Evolutionary conservation across 2,888 invertebrate genomes (phyloP).

Genomic region (Noctua janthina): DNA sequence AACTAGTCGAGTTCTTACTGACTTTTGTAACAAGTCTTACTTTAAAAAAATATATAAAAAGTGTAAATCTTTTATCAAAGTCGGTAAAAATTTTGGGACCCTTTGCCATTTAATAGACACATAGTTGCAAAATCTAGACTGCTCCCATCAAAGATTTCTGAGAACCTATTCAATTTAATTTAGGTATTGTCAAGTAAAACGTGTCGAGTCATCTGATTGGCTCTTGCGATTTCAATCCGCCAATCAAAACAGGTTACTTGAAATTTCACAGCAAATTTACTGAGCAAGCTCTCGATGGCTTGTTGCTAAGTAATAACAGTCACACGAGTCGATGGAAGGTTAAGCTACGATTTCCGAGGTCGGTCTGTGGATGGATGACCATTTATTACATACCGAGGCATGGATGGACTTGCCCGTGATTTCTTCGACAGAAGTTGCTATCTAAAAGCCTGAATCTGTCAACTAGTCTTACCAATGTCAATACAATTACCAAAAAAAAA

Average conservation of each 20-base stretch:
- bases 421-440: not conserved
- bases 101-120: not conserved
- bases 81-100: no score
- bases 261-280: not conserved
- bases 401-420: not conserved
- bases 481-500: no score
- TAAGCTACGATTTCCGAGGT: not conserved
- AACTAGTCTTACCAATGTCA: not conserved
- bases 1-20: not conserved
- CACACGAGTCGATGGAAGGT: not conserved
- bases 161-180: constrained; percentile 16
- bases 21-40: not conserved
- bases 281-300: not conserved
- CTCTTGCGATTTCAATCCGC: not conserved
- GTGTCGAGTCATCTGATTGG: constrained; percentile 29
- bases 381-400: not conserved
- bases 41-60: no score
- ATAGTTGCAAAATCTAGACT: not conserved
- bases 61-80: not conserved
- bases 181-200: not conserved
- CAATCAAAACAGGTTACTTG: not conserved
- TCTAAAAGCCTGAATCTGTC: not conserved
- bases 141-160: not conserved
- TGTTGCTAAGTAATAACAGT: not conserved
- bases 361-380: not conserved